Base-by-base conservation (phyloP, 2,888 invertebrate species). In the Aphodius sticticus region DNA sequence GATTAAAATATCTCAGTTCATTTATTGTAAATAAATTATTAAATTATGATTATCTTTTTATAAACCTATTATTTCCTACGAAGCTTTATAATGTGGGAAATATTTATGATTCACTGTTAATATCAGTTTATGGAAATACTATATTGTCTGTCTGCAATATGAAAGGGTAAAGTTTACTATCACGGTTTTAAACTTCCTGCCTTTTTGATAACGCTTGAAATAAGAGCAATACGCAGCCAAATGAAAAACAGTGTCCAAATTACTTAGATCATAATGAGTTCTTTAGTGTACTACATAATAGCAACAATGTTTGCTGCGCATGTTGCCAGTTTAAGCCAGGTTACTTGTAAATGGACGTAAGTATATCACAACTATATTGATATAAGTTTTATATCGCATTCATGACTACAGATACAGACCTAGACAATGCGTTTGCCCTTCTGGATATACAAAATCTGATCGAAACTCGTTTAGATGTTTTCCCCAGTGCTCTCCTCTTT, bases 381-480 rank as follows among this genome's bases (percentile, higher is more conserved):
- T 37, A 76, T 1, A 15, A 76, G 5, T 38, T 14, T 15, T 36
- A 75, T 75, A 35, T 37, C 9, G 6, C 16, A 26, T 26, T 69
- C 0, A 14, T 9, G 16, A 26, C 12, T 0, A 16, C 15, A 35
- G 38, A 1, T 72, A 70, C 77, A 16, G 81, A 53, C 81, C 81
- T 70, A 80, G 90, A 79, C 86, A 86, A 0, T 91, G 91, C 81
- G 85, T 85, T 38, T 86, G 83, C 76, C 80, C 80, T 6, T n/a
- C 15, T 14, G 84, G 84, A 15, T 85, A 71, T 38, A 70, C 71
- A 37, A 80, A 82, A 70, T 35, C 78, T 6, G 53, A 53, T 53
- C 69, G 12, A 0, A 72, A 81, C 53, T 81, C 16, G 38, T 26
- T 78, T 36, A 77, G 16, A 69, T 82, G 81, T 26, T 37, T 79